Conservation (phyloP, 1,140 invertebrate genomes). For the Pteromalus puparum region DNA sequence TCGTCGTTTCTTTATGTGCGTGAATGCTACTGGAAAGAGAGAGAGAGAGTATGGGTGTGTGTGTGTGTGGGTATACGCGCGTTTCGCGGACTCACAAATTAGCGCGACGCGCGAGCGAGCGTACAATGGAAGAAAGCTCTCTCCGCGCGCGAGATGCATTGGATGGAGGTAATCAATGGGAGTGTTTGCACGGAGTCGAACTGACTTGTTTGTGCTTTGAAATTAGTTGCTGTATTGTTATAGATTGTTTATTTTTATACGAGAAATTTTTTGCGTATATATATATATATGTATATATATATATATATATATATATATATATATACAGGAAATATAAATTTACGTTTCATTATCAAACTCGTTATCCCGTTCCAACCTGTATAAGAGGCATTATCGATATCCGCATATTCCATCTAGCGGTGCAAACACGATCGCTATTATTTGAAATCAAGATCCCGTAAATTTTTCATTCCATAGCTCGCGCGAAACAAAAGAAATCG, state of each 20-base stretch:
- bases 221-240: no score
- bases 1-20: slow-evolving; percentile 13
- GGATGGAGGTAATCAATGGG: not conserved
- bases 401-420: not conserved
- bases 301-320: no score
- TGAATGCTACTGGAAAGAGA: not conserved
- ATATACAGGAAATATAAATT: no score
- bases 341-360: no score
- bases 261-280: no score
- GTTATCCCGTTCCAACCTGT: no score
- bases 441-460: slow-evolving; percentile 35
- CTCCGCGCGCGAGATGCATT: not conserved
- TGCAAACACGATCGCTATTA: slow-evolving; percentile 2
- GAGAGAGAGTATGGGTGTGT: no score
- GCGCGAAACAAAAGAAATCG: slow-evolving; percentile 27
- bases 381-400: not conserved
- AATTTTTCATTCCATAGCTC: slow-evolving; percentile 20
- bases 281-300: no score
- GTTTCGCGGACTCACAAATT: slow-evolving; percentile 39
- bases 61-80: not conserved
- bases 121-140: slow-evolving; percentile 36
- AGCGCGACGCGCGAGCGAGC: not conserved
- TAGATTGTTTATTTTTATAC: no score
- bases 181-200: not conserved
- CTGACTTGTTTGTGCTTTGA: no score